Percentiles rank a stretch among this genome's conserved stretches.
These are phyloP conservation scores for Barbus barbus DNA, from an alignment of 2,113 vertebrate species.

Conservation along the genomic window DNA sequence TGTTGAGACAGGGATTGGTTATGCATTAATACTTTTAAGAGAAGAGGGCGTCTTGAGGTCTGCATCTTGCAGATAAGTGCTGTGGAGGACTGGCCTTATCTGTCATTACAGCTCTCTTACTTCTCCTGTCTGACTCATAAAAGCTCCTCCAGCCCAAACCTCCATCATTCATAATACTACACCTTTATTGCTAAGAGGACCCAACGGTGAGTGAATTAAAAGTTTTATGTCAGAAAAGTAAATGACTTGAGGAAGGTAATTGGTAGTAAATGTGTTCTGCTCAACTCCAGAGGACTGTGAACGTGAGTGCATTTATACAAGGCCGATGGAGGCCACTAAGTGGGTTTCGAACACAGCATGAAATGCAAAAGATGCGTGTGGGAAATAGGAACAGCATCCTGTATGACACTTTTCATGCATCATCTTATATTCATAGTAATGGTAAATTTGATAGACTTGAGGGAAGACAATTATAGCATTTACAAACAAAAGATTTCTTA, in stretches of 20 bases:
- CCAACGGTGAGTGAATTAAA: conserved; percentile 60
- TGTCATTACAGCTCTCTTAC: background rate
- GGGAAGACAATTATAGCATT: background rate
- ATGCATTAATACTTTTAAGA: conserved; percentile 28
- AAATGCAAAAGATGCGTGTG: background rate
- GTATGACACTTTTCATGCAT: background rate
- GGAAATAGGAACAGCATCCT: background rate
- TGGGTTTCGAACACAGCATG: background rate
- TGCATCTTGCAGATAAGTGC: conserved; percentile 35
- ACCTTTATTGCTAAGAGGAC: conserved; percentile 44
- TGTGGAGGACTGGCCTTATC: conserved; percentile 13
- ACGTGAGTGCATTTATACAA: conserved; percentile 1
- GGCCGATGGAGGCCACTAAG: background rate
- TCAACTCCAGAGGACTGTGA: conserved; percentile 45
- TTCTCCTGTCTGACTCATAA: conserved; percentile 24
- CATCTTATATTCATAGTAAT: conserved; percentile 2
- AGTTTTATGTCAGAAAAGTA: conserved; percentile 61
- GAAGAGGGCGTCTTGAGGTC: conserved; percentile 12
- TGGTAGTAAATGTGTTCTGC: conserved; percentile 58
- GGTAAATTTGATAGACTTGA: background rate
- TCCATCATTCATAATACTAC: conserved; percentile 35
- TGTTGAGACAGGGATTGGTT: conserved; percentile 10
- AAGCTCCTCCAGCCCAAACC: conserved; percentile 2
- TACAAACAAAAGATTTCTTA: background rate
- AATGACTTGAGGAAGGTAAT: conserved; percentile 59